Evolutionary conservation across 2,113 vertebrate genomes (phyloP).

Genomic region (Periophthalmus modestus): DNA sequence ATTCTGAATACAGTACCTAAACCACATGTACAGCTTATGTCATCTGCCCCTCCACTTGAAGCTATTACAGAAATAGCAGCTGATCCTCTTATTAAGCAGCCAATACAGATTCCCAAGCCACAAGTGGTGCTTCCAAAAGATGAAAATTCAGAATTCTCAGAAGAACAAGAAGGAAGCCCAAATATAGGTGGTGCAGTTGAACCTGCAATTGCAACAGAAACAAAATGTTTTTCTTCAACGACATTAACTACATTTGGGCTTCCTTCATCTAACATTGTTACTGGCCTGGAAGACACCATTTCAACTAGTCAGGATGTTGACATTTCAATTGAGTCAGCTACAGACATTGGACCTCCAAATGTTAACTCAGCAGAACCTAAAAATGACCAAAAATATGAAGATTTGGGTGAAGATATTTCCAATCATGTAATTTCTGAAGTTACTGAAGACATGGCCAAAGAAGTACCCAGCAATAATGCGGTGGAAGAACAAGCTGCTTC

Average conservation of each 20-base stretch:
- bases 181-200: constrained; percentile 4
- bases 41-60: constrained; percentile 1
- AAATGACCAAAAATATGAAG: not conserved
- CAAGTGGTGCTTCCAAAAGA: not conserved
- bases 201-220: not conserved
- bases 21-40: not conserved
- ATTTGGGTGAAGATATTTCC: not conserved
- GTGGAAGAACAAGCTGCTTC: not conserved
- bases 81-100: not conserved
- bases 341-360: not conserved
- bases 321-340: not conserved
- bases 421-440: not conserved
- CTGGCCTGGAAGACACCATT: not conserved
- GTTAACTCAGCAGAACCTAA: not conserved
- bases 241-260: too few species aligned
- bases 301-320: not conserved
- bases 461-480: not conserved
- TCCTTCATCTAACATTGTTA: not conserved
- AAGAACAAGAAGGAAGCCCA: constrained; percentile 7
- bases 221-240: too few species aligned
- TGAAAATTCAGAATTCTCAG: not conserved
- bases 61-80: not conserved
- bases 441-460: not conserved
- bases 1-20: not conserved
- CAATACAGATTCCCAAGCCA: not conserved